Evolutionary conservation across 1,140 invertebrate genomes (phyloP), one percentile per base, ranked within the genome.

Genomic region (Bombus difficillimus): DNA sequence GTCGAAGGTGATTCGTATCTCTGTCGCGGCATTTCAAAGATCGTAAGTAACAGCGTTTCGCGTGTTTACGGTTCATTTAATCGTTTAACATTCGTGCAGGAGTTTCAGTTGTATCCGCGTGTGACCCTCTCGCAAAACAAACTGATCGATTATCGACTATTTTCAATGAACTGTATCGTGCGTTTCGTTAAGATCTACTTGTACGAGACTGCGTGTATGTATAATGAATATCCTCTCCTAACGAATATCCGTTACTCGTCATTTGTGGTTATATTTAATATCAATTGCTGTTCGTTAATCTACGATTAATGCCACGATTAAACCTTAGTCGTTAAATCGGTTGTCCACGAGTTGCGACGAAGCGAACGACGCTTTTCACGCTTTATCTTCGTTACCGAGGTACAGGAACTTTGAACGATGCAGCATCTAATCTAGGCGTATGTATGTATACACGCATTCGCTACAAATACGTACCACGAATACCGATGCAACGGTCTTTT

Each of bases 1-100:
- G 59, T 64, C 66, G 53, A 80, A 86, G 82, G 41, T 78, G 34
- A 62, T 75, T 73, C 37, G 37, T 62, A 10, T 62, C 28, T 22
- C 22, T 59, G 57, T 59, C 25, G 57, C 25, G 3, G 0, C 25
- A 59, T 25, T 25, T 28, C 57, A 37, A 82, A 74, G 71, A 43
- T 82, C 71, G 4, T 13, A 13, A 64, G 41, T 43, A 43, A 43
- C 64, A 6, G 34, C 10, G 12, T 0, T 64, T n/a, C 28, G 0
- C 28, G 0, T 32, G 0, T 12, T 32, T 6, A 32, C 10, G 62
- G 12, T n/a, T 1, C 28, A 0, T 64, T n/a, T 13, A 13, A n/a
- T 0, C 13, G 3, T 59, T 53, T 8, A 8, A 22, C 47, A 22
- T 53, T 53, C 47, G 47, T 1, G 47, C 47, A 53, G 18, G 0